A percentile compares a stretch with the other conserved stretches of the same genome.
Evolutionary conservation across 2,113 vertebrate species (phyloP).

Genomic region (Chascanopsetta lugubris): DNA sequence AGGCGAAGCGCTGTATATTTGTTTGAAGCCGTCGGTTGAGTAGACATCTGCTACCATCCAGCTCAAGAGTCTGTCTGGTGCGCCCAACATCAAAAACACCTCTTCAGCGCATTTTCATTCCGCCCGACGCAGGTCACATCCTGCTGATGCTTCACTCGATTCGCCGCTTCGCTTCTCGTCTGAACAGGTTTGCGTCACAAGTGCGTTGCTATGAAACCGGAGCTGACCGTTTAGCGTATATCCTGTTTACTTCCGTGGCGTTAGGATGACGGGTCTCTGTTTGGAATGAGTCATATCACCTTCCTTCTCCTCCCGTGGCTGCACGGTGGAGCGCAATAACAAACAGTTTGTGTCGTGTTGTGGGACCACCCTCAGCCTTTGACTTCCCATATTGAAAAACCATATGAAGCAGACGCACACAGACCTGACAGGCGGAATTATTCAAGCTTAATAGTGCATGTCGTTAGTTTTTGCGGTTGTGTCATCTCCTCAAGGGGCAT

Average conservation of each 20-base stretch:
- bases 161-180: neutral
- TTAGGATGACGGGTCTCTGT: neutral
- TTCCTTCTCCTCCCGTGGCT: neutral
- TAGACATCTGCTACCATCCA: constrained; percentile 46
- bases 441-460: neutral
- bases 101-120: constrained; percentile 39
- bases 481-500: neutral
- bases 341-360: neutral
- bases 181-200: constrained; percentile 6
- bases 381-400: neutral
- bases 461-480: neutral
- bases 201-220: constrained; percentile 28
- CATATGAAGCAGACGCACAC: neutral
- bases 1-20: constrained; percentile 33
- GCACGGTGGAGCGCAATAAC: neutral
- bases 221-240: neutral
- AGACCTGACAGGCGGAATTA: neutral
- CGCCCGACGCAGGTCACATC: constrained; percentile 20
- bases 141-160: neutral
- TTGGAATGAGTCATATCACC: neutral
- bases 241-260: neutral
- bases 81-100: constrained; percentile 56
- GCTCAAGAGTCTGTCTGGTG: constrained; percentile 38
- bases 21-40: constrained; percentile 52
- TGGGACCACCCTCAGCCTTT: neutral